Percentiles rank a stretch among this genome's conserved stretches.
These are phyloP conservation scores for Batillaria attramentaria DNA, from an alignment of 1,140 invertebrate species.

Conservation along the genomic window DNA sequence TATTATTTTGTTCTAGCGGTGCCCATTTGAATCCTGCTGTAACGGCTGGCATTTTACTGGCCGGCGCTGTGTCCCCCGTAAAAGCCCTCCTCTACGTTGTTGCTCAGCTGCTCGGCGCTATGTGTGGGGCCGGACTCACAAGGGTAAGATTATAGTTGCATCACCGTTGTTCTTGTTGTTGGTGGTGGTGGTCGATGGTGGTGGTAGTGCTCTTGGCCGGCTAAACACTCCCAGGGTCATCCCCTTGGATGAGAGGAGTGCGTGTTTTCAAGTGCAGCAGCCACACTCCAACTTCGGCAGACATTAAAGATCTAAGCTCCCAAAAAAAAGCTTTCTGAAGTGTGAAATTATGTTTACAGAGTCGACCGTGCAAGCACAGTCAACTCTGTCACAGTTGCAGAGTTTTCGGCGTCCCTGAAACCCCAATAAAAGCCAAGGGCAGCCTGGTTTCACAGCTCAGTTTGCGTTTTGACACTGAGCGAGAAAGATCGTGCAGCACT, in stretches of 20 bases:
- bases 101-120: conserved; percentile 64
- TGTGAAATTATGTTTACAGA: too few species aligned
- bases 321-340: too few species aligned
- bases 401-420: too few species aligned
- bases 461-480: too few species aligned
- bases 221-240: background rate
- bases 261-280: background rate
- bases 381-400: background rate
- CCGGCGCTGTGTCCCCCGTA: conserved; percentile 56
- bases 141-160: conserved; percentile 45
- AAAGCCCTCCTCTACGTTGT: conserved; percentile 60
- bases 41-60: conserved; percentile 60
- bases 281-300: background rate
- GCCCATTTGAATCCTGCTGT: conserved; percentile 72
- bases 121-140: conserved; percentile 64
- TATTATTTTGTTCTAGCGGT: conserved; percentile 55
- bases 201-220: background rate
- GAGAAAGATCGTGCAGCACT: too few species aligned
- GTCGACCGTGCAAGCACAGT: background rate
- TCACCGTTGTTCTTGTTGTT: too few species aligned
- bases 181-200: background rate
- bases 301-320: background rate
- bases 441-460: too few species aligned
- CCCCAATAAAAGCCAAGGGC: too few species aligned
- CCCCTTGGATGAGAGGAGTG: background rate